A percentile compares a stretch with the other conserved stretches of the same genome.
phyloP scores from a whole-genome alignment of 53 echinoderm and acorn worm species.

The Stichopus horrens region DNA sequence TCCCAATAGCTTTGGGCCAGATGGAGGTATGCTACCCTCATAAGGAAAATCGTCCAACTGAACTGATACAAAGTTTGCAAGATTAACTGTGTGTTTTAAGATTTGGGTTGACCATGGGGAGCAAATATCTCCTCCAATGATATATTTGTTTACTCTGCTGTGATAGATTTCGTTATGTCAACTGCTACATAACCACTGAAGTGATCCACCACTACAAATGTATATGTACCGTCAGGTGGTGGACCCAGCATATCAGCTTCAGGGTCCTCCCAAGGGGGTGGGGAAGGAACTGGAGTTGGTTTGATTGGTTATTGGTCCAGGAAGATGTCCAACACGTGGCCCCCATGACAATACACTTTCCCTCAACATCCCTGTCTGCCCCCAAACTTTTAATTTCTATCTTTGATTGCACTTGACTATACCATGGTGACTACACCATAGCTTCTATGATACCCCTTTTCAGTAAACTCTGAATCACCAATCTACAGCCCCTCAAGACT shows the following conservation, averaged over 20 bases:
- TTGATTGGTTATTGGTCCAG: neutral
- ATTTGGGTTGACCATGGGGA: slow-evolving; percentile 36
- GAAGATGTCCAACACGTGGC: neutral
- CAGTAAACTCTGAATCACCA: too few species aligned
- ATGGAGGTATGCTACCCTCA: slow-evolving; percentile 43
- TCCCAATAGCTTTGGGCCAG: slow-evolving; percentile 57
- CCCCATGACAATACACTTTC: slow-evolving; percentile 12
- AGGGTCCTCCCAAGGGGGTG: slow-evolving; percentile 40
- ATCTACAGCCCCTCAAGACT: too few species aligned
- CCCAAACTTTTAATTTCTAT: neutral
- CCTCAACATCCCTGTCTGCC: neutral
- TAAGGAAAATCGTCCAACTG: slow-evolving; percentile 31
- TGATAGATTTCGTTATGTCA: slow-evolving; percentile 38
- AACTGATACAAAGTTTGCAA: slow-evolving; percentile 41
- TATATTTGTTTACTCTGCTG: neutral
- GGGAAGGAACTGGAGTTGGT: neutral
- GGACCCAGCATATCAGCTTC: slow-evolving; percentile 50
- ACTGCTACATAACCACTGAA: slow-evolving; percentile 49
- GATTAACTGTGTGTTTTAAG: slow-evolving; percentile 44
- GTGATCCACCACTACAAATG: slow-evolving; percentile 43
- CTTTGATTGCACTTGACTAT: neutral
- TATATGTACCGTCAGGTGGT: slow-evolving; percentile 35
- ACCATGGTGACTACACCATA: neutral
- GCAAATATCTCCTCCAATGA: slow-evolving; percentile 38
- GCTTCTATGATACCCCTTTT: too few species aligned